These are phyloP conservation scores for Dicyrtoma fusca DNA, from an alignment of 2,888 invertebrate species.

Conservation along the genomic window DNA sequence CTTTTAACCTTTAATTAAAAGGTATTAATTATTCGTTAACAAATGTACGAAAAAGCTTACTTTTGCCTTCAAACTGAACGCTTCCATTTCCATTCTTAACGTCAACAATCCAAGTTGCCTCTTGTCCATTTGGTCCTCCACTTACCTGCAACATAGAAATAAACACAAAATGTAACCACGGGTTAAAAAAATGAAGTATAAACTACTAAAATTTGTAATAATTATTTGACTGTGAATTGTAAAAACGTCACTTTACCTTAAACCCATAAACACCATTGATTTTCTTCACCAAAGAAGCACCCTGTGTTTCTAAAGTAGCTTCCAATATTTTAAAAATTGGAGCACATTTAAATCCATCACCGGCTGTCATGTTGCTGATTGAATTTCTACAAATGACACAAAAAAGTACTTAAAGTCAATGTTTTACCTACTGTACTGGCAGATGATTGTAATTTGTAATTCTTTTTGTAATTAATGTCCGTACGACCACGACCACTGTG, in stretches of 20 bases:
- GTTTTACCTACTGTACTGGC: no score
- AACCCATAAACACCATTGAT: slow-evolving; percentile 88
- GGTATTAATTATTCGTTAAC: background rate
- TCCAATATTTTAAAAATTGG: slow-evolving; percentile 80
- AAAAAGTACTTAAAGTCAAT: no score
- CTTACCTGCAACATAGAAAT: slow-evolving; percentile 43
- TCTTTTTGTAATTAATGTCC: no score
- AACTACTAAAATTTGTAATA: background rate
- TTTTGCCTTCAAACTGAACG: slow-evolving; percentile 75
- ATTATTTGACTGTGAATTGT: background rate
- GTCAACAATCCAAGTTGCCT: slow-evolving; percentile 90
- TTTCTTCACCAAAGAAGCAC: slow-evolving; percentile 79
- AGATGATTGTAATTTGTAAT: no score
- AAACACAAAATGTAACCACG: background rate
- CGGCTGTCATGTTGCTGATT: slow-evolving; percentile 53
- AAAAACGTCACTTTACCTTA: slow-evolving; percentile 65
- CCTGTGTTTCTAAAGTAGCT: slow-evolving; percentile 77
- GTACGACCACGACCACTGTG: no score
- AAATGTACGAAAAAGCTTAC: slow-evolving; percentile 57
- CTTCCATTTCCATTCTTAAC: slow-evolving; percentile 87
- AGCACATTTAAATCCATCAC: slow-evolving; percentile 72
- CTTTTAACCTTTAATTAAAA: no score
- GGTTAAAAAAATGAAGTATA: no score
- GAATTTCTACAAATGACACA: slow-evolving; percentile 18
- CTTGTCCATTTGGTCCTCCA: slow-evolving; percentile 71